Base-by-base conservation (phyloP, 2,888 invertebrate genomes). In the Aspidiotus destructor region DNA sequence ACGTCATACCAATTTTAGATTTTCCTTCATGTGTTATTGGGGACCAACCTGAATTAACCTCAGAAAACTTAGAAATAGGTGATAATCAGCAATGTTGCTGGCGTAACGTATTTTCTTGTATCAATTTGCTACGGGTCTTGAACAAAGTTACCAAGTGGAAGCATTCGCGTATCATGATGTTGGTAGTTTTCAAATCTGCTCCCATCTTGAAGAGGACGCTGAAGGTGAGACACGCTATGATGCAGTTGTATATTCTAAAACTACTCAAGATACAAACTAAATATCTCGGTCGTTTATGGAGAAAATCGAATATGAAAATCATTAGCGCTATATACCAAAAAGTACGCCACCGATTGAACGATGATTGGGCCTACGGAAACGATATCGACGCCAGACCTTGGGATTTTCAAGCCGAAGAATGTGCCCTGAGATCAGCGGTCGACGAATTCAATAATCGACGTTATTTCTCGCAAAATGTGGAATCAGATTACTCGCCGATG, bases 101-200 rank as follows among this genome's bases (percentile, higher is more conserved):
- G 99, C 84, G 98, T 73, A 99, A 99, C 80, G 87, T 99, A 68
- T 99, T 96, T 79, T 93, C 96, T 6, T 96, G 97, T 76, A 95
- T 99, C 70, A 99, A 99, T 81, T 80, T 99, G 64, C 80, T 99
- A 71, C 84, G 99, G 73, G 92, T 99, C 74, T 83, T 99, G 68
- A 99, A 99, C 78, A 99, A 99, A 80, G 81, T 99, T 70, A 98
- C 97, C 55, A 99, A 99, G 79, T 97, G 98, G 94, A 99, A 99
- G 77, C 97, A 98, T 78, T 97, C 98, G n/a, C 85, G 99, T 72
- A 93, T 94, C 71, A 94, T 94, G 93, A 98, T 99, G 96, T 81
- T 99, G 74, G 98, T 99, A 42, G 97, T 99, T 10, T 99, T 99
- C 78, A 99, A 99, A 80, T 98, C 98, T 70, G 97, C 99, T 6